Base-by-base conservation (phyloP, 2,888 invertebrate genomes). In the Aspidiotus rigidus region DNA sequence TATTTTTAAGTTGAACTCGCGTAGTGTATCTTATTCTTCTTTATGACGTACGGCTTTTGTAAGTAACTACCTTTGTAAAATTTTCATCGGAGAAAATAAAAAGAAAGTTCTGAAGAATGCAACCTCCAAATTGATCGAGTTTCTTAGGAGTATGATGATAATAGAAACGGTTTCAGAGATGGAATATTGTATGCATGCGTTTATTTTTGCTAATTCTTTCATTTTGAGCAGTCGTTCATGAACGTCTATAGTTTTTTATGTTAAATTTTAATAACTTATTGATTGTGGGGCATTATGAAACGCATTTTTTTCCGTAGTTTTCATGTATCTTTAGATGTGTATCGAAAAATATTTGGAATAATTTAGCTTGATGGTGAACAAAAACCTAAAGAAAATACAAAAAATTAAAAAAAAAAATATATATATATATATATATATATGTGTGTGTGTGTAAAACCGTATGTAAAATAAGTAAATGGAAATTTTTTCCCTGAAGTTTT, bases 261-360 rank as follows among this genome's bases (percentile, higher is more conserved):
- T 66, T 59, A 44, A 42, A 59, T 42, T 66, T 39, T 66, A 49
- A 49, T 59, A 66, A 66, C 59, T 57, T 57, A 57, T 66, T 41
- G 49, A 66, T 66, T 49, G 10, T 13, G 6, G n/a, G 49, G n/a
- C 10, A 49, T 49, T 13, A 49, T 13, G n/a, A 57, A 57, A 66
- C 42, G 64, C 57, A 49, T 49, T 49, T 49, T 49, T 11, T 59
- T 66, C 59, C 59, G 41, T 59, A 57, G 57, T 64, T 64, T 64
- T 28, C 5, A 28, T 28, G 28, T 28, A 56, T 64, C 28, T 64
- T 54, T 64, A 64, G 64, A 54, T 64, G 42, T 59, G 42, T 66
- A 66, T 66, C 66, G 66, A 49, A 66, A 28, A 57, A 66, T 66
- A 66, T 59, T 66, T 57, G 59, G 59, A 66, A 42, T 66, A 59